Conservation (phyloP, 2,888 invertebrate species). For the Caenorhabditis drosophilae region DNA sequence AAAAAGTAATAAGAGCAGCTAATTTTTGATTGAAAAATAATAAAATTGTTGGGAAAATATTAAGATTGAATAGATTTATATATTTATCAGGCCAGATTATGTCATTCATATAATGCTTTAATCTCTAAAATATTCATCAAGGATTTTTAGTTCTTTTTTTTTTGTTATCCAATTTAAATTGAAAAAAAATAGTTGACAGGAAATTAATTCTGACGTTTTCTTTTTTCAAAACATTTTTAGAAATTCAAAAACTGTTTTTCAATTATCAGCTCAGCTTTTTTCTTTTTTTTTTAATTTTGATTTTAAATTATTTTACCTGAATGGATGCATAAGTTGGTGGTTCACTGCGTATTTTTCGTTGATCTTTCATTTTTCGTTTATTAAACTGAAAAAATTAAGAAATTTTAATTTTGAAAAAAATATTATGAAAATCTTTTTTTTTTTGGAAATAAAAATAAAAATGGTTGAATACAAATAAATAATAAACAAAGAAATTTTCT, state of each 20-base stretch:
- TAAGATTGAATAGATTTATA: too few species aligned
- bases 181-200: not conserved
- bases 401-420: too few species aligned
- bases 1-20: not conserved
- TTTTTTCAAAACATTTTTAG: not conserved
- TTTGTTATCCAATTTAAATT: too few species aligned
- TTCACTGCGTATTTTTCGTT: slow-evolving; percentile 37
- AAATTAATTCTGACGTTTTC: not conserved
- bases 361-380: too few species aligned
- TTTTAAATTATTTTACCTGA: slow-evolving; percentile 10
- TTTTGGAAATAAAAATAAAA: too few species aligned
- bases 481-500: too few species aligned
- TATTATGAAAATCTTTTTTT: too few species aligned
- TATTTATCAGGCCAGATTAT: too few species aligned
- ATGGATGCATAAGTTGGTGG: slow-evolving; percentile 48
- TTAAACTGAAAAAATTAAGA: too few species aligned
- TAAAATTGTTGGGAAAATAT: not conserved
- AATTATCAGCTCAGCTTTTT: too few species aligned
- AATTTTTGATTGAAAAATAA: not conserved
- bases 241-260: not conserved
- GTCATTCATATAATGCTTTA: not conserved
- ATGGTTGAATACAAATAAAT: too few species aligned
- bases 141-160: too few species aligned
- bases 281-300: not conserved
- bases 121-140: slow-evolving; percentile 1